Evolutionary conservation across 2,113 vertebrate genomes (phyloP).

Genomic region (Mesitornis unicolor): DNA sequence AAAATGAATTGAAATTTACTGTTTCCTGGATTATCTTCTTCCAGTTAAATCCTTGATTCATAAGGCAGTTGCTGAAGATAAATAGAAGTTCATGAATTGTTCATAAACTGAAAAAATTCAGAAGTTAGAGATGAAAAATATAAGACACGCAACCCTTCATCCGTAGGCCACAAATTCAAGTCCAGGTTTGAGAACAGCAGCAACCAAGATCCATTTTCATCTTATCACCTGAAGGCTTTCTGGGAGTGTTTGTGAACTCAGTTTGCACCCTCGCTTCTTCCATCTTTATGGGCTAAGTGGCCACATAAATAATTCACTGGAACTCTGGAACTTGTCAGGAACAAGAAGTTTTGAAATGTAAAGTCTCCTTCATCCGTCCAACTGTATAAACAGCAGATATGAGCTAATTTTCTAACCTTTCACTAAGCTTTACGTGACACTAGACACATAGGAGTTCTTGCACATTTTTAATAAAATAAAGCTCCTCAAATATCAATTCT

Average conservation of each 20-base stretch:
- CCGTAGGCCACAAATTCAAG: neutral
- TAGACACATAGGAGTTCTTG: neutral
- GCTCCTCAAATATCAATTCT: conserved; percentile 27
- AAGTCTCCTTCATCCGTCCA: conserved; percentile 2
- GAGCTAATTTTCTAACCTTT: conserved; percentile 41
- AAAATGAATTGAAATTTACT: conserved; percentile 55
- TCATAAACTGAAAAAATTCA: conserved; percentile 42
- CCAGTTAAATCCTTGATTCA: conserved; percentile 44
- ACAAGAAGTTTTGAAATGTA: conserved; percentile 21
- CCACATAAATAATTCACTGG: conserved; percentile 13
- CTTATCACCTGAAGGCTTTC: conserved; percentile 17
- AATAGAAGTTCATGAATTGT: conserved; percentile 56
- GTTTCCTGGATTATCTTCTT: conserved; percentile 61
- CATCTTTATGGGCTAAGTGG: neutral
- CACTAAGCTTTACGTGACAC: neutral
- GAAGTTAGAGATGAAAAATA: conserved; percentile 14
- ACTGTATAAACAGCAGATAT: neutral
- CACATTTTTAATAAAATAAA: conserved; percentile 31
- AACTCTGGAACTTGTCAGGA: conserved; percentile 6
- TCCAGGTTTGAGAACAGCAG: neutral
- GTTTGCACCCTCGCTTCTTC: neutral
- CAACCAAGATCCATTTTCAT: neutral
- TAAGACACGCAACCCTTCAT: neutral
- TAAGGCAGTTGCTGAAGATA: conserved; percentile 54
- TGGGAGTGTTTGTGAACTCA: neutral